Conservation (phyloP, 2,888 invertebrate genomes). For the Rosalia funebris region DNA sequence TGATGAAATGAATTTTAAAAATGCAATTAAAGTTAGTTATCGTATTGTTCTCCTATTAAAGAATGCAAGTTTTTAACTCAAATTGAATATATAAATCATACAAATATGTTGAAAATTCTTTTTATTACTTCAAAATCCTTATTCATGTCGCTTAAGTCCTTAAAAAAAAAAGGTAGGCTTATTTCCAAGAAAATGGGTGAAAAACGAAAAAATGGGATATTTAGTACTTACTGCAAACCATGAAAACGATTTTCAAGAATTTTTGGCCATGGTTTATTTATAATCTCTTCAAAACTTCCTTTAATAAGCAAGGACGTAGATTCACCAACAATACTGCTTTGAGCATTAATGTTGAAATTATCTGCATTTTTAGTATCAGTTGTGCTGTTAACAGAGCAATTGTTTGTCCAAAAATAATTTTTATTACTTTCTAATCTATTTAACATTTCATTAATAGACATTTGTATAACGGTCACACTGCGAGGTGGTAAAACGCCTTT, state of each 20-base stretch:
- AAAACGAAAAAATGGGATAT: too few species aligned
- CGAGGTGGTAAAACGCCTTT: constrained; percentile 81
- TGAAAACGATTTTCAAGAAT: constrained; percentile 72
- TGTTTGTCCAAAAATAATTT: constrained; percentile 50
- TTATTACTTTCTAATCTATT: constrained; percentile 58
- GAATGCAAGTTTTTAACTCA: too few species aligned
- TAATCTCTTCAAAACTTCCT: constrained; percentile 60
- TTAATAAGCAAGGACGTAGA: constrained; percentile 55
- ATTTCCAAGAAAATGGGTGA: too few species aligned
- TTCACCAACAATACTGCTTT: constrained; percentile 24
- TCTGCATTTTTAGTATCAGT: constrained; percentile 24
- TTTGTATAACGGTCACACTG: constrained; percentile 75
- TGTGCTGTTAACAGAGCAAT: constrained; percentile 10
- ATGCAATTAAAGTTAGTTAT: too few species aligned
- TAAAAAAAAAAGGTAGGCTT: too few species aligned
- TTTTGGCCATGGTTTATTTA: constrained; percentile 69
- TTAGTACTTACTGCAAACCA: constrained; percentile 76
- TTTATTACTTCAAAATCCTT: too few species aligned
- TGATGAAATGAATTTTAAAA: too few species aligned
- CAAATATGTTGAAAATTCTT: too few species aligned
- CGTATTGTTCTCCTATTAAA: too few species aligned
- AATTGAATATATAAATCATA: too few species aligned
- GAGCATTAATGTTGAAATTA: constrained; percentile 38
- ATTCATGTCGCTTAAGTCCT: too few species aligned
- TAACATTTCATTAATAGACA: constrained; percentile 74